Conservation (phyloP, 2,888 invertebrate genomes). For the Mythimna lalbum region DNA sequence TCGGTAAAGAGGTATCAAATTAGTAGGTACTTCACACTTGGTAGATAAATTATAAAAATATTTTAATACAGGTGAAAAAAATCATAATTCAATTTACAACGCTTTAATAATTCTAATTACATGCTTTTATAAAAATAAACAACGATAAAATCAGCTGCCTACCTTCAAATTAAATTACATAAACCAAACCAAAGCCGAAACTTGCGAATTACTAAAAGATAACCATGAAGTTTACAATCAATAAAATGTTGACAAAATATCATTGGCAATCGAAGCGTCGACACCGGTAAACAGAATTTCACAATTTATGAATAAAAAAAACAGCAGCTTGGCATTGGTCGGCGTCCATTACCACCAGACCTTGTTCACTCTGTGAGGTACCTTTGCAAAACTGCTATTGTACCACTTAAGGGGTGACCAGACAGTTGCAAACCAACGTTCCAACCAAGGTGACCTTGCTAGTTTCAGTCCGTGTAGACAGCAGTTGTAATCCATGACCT, state of each 20-base stretch:
- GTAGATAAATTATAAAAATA: not conserved
- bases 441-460: no score
- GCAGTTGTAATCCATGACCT: no score
- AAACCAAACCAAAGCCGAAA: conserved; percentile 9
- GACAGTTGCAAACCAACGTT: no score
- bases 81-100: not conserved
- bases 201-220: conserved; percentile 15
- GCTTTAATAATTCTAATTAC: not conserved
- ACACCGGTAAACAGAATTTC: conserved; percentile 46
- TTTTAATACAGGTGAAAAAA: not conserved
- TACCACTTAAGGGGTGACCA: conserved; percentile 28
- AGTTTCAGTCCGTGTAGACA: no score
- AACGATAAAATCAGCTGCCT: not conserved
- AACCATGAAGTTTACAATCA: conserved; percentile 47
- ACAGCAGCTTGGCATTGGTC: conserved; percentile 44
- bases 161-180: conserved; percentile 25
- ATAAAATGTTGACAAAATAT: conserved; percentile 39
- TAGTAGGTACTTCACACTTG: no score
- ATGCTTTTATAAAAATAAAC: conserved; percentile 6
- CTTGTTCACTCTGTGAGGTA: conserved; percentile 56
- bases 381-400: conserved; percentile 73
- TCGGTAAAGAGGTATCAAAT: no score
- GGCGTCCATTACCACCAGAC: conserved; percentile 59
- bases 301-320: conserved; percentile 45
- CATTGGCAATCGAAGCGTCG: conserved; percentile 35